Evolutionary conservation across 2,113 vertebrate species (phyloP), one percentile per base, ranked within the genome.

Genomic region (Telmatochromis sp.): DNA sequence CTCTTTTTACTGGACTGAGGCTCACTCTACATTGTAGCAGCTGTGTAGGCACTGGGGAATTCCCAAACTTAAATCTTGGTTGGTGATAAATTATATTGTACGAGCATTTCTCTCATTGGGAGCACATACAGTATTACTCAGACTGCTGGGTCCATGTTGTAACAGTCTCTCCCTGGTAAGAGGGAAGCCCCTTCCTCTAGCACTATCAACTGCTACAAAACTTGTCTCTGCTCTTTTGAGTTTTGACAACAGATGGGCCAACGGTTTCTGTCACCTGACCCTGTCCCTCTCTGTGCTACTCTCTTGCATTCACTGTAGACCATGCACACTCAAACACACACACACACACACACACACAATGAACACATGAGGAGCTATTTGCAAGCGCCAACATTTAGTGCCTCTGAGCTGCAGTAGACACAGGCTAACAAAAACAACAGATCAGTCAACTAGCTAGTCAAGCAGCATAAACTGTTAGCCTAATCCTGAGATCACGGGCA

Each of bases 261-360:
- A 95, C 94, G 86, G 94, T 88, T 91, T 90, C 85, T 83, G 94
- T 93, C 95, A 95, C 94, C 93, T 92, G 95, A 95, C 94, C 81
- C 93, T 6, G 23, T 49, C 88, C 5, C 57, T 85, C 63, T 65
- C 75, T 57, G 47, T 75, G 17, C 81, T 51, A 19, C 47, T 85
- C 78, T 63, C 83, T 86, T 86, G 40, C 80, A 80, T 81, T 81
- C 87, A 85, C 81, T 57, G 37, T 10, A 13, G 75, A 37, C 23
- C 82, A 78, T 8, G 23, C 53, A 83, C 80, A 85, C 81, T 86
- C 42, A 21, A 35, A 35, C 31, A 54, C 78, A 78, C 15, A 81
- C 33, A 83, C 42, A 89, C 58, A 81, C 45, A 54, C 78, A 78
- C 15, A 81, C 33, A 83, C 42, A 89, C 58, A 81, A 37, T 26